Evolutionary conservation across 2,113 vertebrate genomes (phyloP).

Genomic region (Ariopsis seemanni): DNA sequence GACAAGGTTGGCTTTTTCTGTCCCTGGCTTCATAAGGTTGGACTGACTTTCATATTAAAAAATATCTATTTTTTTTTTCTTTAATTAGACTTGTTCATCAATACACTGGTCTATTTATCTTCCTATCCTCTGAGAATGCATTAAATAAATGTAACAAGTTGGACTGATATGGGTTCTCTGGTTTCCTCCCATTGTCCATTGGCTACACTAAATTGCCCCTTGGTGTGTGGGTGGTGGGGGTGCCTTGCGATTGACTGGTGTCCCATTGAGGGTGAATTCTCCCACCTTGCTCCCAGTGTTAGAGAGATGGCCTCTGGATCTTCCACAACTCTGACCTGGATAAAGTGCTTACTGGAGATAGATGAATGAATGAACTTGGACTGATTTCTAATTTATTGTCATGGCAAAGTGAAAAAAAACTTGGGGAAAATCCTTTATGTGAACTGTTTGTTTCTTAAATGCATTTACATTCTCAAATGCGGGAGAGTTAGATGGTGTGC

Average conservation of each 20-base stretch:
- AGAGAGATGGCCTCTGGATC: not conserved
- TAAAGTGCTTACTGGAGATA: not conserved
- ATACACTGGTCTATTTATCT: not conserved
- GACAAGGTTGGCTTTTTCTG: not conserved
- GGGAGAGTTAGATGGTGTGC: slow-evolving; percentile 5
- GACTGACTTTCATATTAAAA: not conserved
- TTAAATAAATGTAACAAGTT: not conserved
- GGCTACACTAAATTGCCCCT: not conserved
- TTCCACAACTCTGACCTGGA: not conserved
- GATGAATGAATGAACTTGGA: not conserved
- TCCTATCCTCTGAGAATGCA: not conserved
- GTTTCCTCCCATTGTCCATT: not conserved
- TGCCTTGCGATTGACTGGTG: not conserved
- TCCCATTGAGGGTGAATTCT: not conserved
- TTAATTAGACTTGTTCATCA: not conserved
- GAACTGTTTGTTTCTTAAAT: slow-evolving; percentile 1
- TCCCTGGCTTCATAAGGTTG: not conserved
- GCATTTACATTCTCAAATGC: not conserved
- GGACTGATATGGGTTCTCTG: not conserved
- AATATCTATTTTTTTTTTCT: too few relatives aligned
- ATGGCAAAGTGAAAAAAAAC: not conserved
- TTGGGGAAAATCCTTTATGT: not conserved
- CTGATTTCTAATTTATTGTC: not conserved
- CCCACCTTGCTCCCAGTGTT: not conserved
- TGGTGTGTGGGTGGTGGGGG: not conserved